Percentiles rank a stretch among this genome's conserved stretches.
Evolutionary conservation across 2,113 vertebrate species (phyloP).

Genomic region (Andinoacara biseriatus): DNA sequence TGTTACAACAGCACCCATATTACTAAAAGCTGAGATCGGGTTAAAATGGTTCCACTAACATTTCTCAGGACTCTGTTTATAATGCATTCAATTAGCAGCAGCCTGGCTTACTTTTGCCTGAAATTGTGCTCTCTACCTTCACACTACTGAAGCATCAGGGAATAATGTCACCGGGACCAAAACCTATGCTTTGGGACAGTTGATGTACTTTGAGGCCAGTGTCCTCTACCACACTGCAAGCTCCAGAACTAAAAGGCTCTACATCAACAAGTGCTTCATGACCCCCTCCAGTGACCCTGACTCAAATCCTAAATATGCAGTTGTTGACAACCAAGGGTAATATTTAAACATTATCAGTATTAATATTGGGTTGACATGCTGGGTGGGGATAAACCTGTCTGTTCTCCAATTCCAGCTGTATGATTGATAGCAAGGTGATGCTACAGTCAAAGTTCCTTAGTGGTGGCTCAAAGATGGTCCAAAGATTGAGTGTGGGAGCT

Average conservation of each 20-base stretch:
- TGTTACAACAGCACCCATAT: fast-evolving
- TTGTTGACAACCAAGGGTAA: slow-evolving; percentile 76
- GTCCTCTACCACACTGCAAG: fast-evolving
- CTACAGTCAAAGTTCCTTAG: slow-evolving; percentile 58
- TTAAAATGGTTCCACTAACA: background rate
- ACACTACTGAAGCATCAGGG: slow-evolving; percentile 50
- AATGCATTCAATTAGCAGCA: background rate
- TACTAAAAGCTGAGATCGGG: background rate
- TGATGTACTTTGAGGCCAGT: slow-evolving; percentile 69
- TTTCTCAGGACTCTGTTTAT: background rate
- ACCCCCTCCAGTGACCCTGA: slow-evolving; percentile 23
- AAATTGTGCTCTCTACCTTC: background rate
- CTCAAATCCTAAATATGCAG: slow-evolving; percentile 35
- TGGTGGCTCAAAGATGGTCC: background rate
- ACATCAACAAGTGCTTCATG: slow-evolving; percentile 73
- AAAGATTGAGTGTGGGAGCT: slow-evolving; percentile 63
- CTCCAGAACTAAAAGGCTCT: slow-evolving; percentile 15
- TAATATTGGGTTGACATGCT: background rate
- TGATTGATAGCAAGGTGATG: slow-evolving; percentile 64
- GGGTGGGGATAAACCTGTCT: fast-evolving
- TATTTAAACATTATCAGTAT: no score
- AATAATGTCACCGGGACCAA: background rate
- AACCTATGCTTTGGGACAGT: slow-evolving; percentile 58
- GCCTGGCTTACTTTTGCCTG: background rate
- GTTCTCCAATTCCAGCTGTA: slow-evolving; percentile 62